Conservation (phyloP, 2,113 vertebrate species). For the Gopherus flavomarginatus region DNA sequence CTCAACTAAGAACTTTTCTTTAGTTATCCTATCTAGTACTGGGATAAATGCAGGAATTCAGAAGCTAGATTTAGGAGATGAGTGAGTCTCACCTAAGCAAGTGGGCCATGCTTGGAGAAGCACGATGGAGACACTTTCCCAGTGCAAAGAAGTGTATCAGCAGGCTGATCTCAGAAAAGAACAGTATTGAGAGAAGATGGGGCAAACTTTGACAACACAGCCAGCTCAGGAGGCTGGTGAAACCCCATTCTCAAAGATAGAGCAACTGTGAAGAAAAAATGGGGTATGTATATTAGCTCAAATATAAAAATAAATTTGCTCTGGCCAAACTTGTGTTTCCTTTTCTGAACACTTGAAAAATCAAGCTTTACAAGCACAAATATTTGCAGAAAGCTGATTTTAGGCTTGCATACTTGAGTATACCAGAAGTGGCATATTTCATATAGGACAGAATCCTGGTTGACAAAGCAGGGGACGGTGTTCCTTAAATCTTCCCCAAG, state of each 20-base stretch:
- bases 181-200: background rate
- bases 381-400: background rate
- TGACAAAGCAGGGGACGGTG: background rate
- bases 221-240: background rate
- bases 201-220: background rate
- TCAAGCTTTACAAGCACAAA: conserved; percentile 31
- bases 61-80: background rate
- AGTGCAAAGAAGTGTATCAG: background rate
- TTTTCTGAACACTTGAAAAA: conserved; percentile 19
- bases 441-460: background rate
- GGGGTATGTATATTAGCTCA: background rate
- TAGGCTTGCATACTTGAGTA: background rate
- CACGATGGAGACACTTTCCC: background rate
- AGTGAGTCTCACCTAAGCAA: background rate
- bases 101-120: background rate
- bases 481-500: background rate
- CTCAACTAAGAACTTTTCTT: background rate
- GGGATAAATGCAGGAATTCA: background rate
- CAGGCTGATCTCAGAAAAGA: background rate
- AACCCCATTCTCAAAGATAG: background rate
- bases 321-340: conserved; percentile 27
- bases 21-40: background rate
- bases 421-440: background rate
- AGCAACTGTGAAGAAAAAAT: background rate
- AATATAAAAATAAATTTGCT: conserved; percentile 29